Conservation (phyloP, 2,113 vertebrate genomes). For the Silurus asotus region DNA sequence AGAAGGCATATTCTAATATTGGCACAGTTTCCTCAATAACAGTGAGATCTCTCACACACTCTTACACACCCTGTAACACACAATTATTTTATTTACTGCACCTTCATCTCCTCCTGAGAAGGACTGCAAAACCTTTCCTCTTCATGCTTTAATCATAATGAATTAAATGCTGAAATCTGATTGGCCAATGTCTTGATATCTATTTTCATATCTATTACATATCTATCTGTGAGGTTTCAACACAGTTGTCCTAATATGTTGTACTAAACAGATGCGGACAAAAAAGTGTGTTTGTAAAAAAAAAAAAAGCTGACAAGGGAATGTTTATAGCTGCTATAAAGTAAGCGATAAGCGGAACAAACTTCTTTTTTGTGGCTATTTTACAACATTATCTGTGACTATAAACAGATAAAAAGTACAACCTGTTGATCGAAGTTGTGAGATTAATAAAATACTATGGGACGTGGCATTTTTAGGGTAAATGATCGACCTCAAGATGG, state of each 20-base stretch:
- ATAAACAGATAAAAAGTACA: neutral
- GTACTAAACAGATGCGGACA: neutral
- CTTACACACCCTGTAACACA: neutral
- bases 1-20: neutral
- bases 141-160: too few species aligned
- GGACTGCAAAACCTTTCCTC: too few species aligned
- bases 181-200: neutral
- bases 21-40: neutral
- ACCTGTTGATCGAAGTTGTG: neutral
- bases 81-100: neutral
- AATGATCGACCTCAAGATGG: too few species aligned
- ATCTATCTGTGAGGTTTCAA: neutral
- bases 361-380: neutral
- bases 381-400: neutral
- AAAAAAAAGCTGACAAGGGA: neutral
- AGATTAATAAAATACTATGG: neutral
- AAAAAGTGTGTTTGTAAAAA: neutral
- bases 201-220: neutral
- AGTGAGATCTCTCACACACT: neutral
- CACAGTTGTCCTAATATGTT: neutral
- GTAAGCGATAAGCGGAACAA: neutral
- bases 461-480: neutral
- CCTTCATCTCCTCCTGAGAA: too few species aligned
- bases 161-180: neutral
- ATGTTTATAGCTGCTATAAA: neutral